These are phyloP conservation scores for Stichopus chloronotus DNA, from an alignment of 35 echinoderm and acorn worm genomes.

Conservation along the genomic window DNA sequence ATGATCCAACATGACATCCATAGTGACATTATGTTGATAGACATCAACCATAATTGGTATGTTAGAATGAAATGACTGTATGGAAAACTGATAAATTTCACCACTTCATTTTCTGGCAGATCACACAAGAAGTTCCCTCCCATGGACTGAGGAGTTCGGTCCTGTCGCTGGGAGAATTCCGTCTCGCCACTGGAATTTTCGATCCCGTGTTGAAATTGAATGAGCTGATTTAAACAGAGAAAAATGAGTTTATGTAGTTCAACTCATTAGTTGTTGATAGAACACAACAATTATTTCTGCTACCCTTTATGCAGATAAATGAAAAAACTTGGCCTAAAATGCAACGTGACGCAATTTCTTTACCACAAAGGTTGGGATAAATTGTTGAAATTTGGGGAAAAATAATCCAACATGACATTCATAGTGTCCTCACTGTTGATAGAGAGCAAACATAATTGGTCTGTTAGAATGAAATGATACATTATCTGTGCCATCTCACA, in stretches of 20 bases:
- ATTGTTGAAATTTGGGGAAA: neutral
- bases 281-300: constrained; percentile 3
- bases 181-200: neutral
- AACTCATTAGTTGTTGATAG: constrained; percentile 1
- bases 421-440: constrained; percentile 11
- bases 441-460: neutral
- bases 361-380: no score
- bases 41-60: neutral
- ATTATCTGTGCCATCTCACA: neutral
- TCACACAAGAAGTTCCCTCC: neutral
- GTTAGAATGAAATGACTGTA: neutral
- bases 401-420: neutral
- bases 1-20: neutral
- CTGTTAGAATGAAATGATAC: neutral
- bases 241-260: constrained; percentile 32
- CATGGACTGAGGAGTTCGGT: neutral
- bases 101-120: neutral
- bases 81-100: neutral
- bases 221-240: neutral
- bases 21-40: constrained; percentile 1
- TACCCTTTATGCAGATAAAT: constrained; percentile 3
- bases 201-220: constrained; percentile 11
- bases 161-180: neutral
- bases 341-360: neutral
- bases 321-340: constrained; percentile 18